A percentile compares a stretch with the other conserved stretches of the same genome.
Conservation (phyloP, 2,888 invertebrate species). For the Stenchaetothrips biformis region DNA sequence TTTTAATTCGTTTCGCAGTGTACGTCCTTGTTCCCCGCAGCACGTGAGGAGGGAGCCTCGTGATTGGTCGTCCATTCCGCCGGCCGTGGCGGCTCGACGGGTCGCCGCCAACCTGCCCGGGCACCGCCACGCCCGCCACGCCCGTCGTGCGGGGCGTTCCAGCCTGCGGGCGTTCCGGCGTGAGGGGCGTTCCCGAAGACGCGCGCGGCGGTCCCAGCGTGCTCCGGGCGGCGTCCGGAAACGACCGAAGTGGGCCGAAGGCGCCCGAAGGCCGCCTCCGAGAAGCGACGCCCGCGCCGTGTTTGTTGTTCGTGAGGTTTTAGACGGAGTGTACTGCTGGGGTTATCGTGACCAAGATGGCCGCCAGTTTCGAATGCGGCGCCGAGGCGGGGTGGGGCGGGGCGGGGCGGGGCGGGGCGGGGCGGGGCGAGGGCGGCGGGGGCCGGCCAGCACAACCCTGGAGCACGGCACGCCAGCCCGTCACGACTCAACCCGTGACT, state of each 20-base stretch:
- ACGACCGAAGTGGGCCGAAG: not conserved
- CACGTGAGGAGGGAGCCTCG: not conserved
- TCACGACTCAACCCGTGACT: slow-evolving; percentile 19
- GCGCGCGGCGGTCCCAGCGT: not conserved
- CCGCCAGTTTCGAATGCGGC: slow-evolving; percentile 20
- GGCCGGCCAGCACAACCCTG: not conserved
- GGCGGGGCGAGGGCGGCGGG: slow-evolving; percentile 6
- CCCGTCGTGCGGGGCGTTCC: not conserved
- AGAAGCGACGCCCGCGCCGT: not conserved
- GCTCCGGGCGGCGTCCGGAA: not conserved
- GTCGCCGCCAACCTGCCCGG: not conserved
- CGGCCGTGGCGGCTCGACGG: not conserved
- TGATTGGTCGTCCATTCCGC: not conserved
- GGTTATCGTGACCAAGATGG: slow-evolving; percentile 19
- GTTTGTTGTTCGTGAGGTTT: not conserved
- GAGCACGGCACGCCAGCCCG: not conserved
- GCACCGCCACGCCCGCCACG: not conserved
- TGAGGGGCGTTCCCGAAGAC: slow-evolving; percentile 1
- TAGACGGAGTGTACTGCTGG: not conserved
- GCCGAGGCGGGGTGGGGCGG: not conserved
- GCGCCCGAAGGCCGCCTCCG: not conserved
- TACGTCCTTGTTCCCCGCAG: not conserved
- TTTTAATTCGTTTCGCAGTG: not conserved
- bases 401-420: not conserved
- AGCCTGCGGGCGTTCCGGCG: not conserved